These are phyloP conservation scores for Nesidiocoris tenuis DNA, from an alignment of 2,888 invertebrate genomes.

Conservation along the genomic window DNA sequence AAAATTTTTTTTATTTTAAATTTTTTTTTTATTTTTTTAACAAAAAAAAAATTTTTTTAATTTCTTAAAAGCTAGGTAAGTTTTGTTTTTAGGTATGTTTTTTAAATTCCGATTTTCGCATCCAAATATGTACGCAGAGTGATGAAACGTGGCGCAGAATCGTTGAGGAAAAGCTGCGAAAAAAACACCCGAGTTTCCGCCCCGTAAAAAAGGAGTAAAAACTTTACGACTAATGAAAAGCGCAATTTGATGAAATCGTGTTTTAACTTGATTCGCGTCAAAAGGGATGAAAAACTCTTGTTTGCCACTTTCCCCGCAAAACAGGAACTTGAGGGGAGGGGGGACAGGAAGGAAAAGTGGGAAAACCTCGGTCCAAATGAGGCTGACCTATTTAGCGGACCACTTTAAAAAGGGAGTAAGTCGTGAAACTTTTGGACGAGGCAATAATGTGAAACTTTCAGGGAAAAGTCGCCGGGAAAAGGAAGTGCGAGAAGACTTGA, in stretches of 20 bases:
- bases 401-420: not conserved
- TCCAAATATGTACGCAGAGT: no score
- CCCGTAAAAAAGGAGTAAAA: no score
- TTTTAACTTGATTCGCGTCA: not conserved
- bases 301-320: not conserved
- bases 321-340: not conserved
- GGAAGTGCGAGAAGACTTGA: not conserved
- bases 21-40: no score
- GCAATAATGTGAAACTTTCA: not conserved
- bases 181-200: no score
- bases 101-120: no score
- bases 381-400: not conserved
- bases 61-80: no score
- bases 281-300: not conserved
- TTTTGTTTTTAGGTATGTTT: no score
- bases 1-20: no score
- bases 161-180: no score
- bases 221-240: no score
- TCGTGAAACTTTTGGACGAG: not conserved
- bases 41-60: no score
- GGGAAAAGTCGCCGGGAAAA: not conserved
- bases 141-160: no score
- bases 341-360: not conserved
- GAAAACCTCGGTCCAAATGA: not conserved
- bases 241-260: not conserved